A percentile compares a stretch with the other conserved stretches of the same genome.
phyloP scores from a whole-genome alignment of 23 tunicate genomes.

The Phallusia fumigata region DNA sequence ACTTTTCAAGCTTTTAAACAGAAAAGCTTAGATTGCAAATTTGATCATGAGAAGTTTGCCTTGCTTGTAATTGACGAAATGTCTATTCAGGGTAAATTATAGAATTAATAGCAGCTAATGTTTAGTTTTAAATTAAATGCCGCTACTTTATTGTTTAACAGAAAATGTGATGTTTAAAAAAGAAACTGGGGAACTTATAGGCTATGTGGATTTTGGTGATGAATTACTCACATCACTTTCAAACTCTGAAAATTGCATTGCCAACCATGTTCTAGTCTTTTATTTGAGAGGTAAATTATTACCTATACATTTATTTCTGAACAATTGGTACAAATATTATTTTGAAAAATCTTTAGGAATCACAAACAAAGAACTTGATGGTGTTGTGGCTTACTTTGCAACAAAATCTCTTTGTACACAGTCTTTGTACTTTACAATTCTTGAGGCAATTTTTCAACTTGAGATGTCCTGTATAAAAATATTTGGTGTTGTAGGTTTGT shows the following conservation, averaged over 20 bases:
- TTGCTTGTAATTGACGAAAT: too few relatives aligned
- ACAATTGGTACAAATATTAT: too few relatives aligned
- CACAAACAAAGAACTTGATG: conserved; percentile 10
- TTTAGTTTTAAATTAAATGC: too few relatives aligned
- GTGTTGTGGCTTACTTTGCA: conserved; percentile 13
- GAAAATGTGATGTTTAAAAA: not conserved
- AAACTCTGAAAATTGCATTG: not conserved
- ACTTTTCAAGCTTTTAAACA: not conserved
- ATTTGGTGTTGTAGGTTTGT: not conserved
- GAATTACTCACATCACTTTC: not conserved
- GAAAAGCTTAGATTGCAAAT: not conserved
- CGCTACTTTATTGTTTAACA: not conserved
- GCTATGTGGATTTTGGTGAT: conserved; percentile 12
- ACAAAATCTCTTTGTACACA: conserved; percentile 3
- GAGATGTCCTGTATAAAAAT: not conserved
- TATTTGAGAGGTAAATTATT: not conserved
- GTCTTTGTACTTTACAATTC: conserved; percentile 5
- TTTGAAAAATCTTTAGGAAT: not conserved
- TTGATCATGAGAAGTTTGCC: not conserved
- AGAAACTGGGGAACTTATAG: not conserved
- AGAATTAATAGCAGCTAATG: too few relatives aligned
- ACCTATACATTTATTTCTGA: too few relatives aligned
- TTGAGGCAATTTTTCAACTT: conserved; percentile 10
- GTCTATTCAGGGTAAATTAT: too few relatives aligned
- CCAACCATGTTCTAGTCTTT: not conserved